phyloP scores from a whole-genome alignment of 2,888 invertebrate genomes.

The Pristionchus exspectatus region DNA sequence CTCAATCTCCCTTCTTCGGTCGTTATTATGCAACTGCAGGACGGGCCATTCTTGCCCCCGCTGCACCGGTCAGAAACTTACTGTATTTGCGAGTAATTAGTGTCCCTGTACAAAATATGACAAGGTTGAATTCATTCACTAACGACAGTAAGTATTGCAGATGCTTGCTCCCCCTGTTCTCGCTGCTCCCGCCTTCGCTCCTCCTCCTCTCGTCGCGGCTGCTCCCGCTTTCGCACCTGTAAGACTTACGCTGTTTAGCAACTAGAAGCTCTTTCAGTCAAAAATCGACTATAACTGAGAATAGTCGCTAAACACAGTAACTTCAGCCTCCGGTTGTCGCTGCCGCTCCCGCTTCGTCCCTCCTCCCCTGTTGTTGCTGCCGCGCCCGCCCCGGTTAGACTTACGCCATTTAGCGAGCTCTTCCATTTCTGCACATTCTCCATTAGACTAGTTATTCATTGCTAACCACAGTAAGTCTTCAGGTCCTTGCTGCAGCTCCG shows the following conservation, averaged over 20 bases:
- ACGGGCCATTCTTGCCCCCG: constrained; percentile 28
- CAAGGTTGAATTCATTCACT: neutral
- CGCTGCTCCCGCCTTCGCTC: constrained; percentile 37
- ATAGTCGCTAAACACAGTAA: neutral
- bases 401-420: constrained; percentile 10
- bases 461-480: constrained; percentile 26
- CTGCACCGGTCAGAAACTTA: constrained; percentile 41
- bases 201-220: constrained; percentile 3
- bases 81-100: neutral
- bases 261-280: neutral
- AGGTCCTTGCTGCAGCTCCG: constrained; percentile 27
- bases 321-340: neutral
- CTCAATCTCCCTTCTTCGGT: constrained; percentile 46
- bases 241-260: neutral
- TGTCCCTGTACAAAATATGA: neutral
- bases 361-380: neutral
- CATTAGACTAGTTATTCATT: neutral
- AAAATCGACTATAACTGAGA: neutral
- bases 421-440: neutral
- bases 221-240: neutral
- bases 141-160: constrained; percentile 26
- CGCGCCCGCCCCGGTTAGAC: constrained; percentile 30
- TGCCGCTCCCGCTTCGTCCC: constrained; percentile 10
- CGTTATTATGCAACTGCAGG: constrained; percentile 47
- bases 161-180: constrained; percentile 8